Conservation (phyloP, 1,140 invertebrate genomes). For the Acromyrmex echinatior region DNA sequence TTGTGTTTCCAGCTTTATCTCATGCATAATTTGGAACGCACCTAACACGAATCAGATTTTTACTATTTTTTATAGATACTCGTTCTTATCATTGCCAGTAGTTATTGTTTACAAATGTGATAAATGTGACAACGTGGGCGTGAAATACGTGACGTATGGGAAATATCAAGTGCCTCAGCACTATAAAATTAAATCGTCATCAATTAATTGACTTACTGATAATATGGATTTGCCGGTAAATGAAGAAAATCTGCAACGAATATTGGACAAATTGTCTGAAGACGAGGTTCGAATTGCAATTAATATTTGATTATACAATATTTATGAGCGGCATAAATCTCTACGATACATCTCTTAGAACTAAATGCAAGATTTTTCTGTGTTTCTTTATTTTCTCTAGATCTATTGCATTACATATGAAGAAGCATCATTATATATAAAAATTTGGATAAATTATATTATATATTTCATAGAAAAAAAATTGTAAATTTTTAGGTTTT, state of each 20-base stretch:
- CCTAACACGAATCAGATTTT: no score
- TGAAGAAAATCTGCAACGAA: slow-evolving; percentile 78
- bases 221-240: slow-evolving; percentile 74
- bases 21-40: no score
- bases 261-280: slow-evolving; percentile 79
- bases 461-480: slow-evolving; percentile 29
- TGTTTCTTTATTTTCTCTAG: background rate
- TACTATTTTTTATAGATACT: no score
- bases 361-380: background rate
- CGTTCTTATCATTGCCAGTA: no score
- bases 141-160: background rate
- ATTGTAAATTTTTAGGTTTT: slow-evolving; percentile 85
- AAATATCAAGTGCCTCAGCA: background rate
- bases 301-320: slow-evolving; percentile 39
- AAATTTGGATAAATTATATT: background rate
- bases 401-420: slow-evolving; percentile 3
- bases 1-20: no score
- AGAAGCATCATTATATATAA: background rate
- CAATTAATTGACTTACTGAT: background rate
- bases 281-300: slow-evolving; percentile 76
- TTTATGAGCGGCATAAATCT: background rate
- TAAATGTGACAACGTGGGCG: background rate
- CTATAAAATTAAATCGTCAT: background rate
- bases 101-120: background rate
- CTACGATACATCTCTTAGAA: background rate